Conservation (phyloP, 2,113 vertebrate species). For the Nansenia antarctica region DNA sequence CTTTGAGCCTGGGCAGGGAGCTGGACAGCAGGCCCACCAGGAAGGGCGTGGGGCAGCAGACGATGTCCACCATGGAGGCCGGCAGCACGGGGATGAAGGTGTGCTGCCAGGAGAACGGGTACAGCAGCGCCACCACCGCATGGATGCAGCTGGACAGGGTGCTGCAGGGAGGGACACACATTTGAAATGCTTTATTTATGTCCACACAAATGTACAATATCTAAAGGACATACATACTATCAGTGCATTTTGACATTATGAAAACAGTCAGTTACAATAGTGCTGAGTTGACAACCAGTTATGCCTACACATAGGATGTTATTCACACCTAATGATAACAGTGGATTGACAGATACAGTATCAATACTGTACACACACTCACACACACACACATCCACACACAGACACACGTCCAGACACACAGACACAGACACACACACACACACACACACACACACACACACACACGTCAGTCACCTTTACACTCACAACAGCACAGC, state of each 20-base stretch:
- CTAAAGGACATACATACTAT: too few relatives aligned
- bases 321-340: too few relatives aligned
- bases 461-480: neutral
- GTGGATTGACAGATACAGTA: constrained; percentile 14
- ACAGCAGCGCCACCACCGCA: constrained; percentile 94
- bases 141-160: constrained; percentile 98
- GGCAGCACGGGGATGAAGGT: constrained; percentile 99
- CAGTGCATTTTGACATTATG: too few relatives aligned
- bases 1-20: constrained; percentile 95
- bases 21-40: constrained; percentile 95
- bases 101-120: constrained; percentile 99
- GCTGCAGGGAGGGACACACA: constrained; percentile 70
- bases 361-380: constrained; percentile 24
- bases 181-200: too few relatives aligned
- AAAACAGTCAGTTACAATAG: too few relatives aligned
- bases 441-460: constrained; percentile 3
- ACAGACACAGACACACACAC: constrained; percentile 2
- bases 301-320: too few relatives aligned
- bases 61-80: constrained; percentile 96
- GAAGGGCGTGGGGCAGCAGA: constrained; percentile 98
- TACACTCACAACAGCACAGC: constrained; percentile 3
- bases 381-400: neutral
- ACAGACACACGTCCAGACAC: neutral
- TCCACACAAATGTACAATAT: too few relatives aligned
- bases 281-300: too few relatives aligned